Base-by-base conservation (phyloP, 2,113 vertebrate genomes). In the Phalacrocorax aristotelis region DNA sequence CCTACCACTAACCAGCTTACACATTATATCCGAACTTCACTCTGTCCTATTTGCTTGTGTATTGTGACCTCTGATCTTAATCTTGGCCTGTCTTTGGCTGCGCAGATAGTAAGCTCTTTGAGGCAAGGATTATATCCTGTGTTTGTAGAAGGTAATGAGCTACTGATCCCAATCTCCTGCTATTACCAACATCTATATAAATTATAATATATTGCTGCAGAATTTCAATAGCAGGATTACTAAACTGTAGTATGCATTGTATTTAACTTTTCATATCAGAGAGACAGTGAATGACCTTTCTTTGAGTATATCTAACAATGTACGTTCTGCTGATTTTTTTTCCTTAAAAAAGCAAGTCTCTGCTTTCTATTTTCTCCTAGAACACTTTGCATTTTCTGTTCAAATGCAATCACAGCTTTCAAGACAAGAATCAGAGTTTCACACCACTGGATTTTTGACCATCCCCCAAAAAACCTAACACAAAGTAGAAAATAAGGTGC, bases 51-150 rank as follows among this genome's bases (percentile, higher is more conserved):
- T 93, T 83, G 48, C 70, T 76, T 85, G 52, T 61, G n/a, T 77
- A 42, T 72, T 72, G 61, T 94, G 89, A 93, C 89, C 84, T 96
- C 91, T 96, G 95, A 94, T 97, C 91, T 96, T 91, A 93, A 95
- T 96, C 90, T 91, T 21, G 23, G 78, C 57, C 57, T 52, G 40
- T 61, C 86, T 85, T 88, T 94, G 86, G 82, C 90, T 91, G 71
- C 0, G 1, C 62, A 93, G 84, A 83, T 70, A 90, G 87, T 91
- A 91, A 96, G 6, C 82, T 77, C 78, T 94, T 49, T 77, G 83
- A 95, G 70, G 46, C 93, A 87, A 66, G 92, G 90, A 91, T 91
- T 94, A 86, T 58, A 90, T 91, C 75, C 95, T 90, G 78, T 95
- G 87, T 90, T 94, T 95, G 74, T 77, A 58, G 58, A 46, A 91